Percentiles rank a stretch among this genome's conserved stretches.
Evolutionary conservation across 2,797 vertebrate genomes (phyloP).

Genomic region (Ctenochaetus hawaiiensis): DNA sequence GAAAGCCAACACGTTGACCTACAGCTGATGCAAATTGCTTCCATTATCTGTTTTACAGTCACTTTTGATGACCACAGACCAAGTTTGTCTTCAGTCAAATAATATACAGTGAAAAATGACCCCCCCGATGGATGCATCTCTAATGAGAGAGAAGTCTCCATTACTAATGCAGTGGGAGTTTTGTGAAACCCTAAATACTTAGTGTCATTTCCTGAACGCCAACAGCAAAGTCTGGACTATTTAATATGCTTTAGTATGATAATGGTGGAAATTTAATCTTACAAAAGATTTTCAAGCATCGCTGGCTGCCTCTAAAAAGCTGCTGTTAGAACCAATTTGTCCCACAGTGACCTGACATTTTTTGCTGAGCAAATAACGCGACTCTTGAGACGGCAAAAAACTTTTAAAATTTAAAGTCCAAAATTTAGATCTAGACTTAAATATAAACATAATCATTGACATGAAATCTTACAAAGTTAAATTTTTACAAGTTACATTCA

Average conservation of each 20-base stretch:
- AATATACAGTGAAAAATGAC: background rate
- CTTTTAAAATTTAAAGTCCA: too few relatives aligned
- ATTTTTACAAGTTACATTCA: background rate
- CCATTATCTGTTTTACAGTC: background rate
- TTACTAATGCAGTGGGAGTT: conserved; percentile 1
- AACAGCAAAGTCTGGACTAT: conserved; percentile 3
- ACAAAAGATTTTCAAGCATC: background rate
- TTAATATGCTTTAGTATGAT: background rate
- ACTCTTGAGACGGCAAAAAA: background rate
- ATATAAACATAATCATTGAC: background rate
- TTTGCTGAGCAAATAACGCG: background rate
- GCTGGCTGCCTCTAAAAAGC: background rate
- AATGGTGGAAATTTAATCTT: conserved; percentile 8
- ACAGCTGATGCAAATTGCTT: conserved; percentile 6
- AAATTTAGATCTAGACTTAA: too few relatives aligned
- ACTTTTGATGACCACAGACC: conserved; percentile 2
- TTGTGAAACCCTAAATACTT: background rate
- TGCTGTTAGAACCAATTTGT: background rate
- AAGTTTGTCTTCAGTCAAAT: conserved; percentile 8
- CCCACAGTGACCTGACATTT: background rate
- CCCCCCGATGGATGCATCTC: background rate
- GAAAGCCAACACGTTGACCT: conserved; percentile 1
- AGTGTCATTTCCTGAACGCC: background rate
- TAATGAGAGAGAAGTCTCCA: conserved; percentile 5
- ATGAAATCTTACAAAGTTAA: background rate